Evolutionary conservation across 1,140 invertebrate species (phyloP).

Genomic region (Laupala kohalensis): DNA sequence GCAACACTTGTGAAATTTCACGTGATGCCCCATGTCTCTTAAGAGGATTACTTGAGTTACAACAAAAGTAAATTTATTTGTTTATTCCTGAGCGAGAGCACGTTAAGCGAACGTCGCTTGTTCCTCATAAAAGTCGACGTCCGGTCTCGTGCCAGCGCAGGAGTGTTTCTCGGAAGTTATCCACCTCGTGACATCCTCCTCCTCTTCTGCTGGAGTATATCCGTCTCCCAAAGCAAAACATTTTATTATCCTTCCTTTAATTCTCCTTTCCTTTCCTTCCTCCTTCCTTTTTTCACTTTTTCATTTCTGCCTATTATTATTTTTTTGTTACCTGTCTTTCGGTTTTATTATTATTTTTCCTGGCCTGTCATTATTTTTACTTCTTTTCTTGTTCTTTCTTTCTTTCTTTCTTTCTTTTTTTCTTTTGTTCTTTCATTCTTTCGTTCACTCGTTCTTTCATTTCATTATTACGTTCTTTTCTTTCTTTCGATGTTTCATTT

Average conservation of each 20-base stretch:
- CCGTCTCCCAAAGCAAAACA: background rate
- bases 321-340: background rate
- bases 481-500: background rate
- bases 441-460: background rate
- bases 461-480: background rate
- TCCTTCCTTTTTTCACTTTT: background rate
- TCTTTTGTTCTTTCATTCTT: background rate
- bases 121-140: too few species aligned
- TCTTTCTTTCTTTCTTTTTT: background rate
- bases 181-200: too few species aligned
- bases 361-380: background rate
- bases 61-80: too few species aligned
- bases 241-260: background rate
- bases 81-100: too few species aligned
- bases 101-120: too few species aligned
- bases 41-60: too few species aligned
- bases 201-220: too few species aligned
- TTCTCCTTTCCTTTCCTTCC: background rate
- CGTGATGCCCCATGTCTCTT: too few species aligned
- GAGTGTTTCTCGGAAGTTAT: too few species aligned
- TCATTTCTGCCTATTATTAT: background rate
- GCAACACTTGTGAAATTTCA: too few species aligned
- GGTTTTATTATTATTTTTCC: background rate
- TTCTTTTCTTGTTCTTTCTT: background rate
- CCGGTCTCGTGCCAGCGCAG: too few species aligned